Conservation (phyloP, 2,113 vertebrate species). For the Cygnus buccinator region DNA sequence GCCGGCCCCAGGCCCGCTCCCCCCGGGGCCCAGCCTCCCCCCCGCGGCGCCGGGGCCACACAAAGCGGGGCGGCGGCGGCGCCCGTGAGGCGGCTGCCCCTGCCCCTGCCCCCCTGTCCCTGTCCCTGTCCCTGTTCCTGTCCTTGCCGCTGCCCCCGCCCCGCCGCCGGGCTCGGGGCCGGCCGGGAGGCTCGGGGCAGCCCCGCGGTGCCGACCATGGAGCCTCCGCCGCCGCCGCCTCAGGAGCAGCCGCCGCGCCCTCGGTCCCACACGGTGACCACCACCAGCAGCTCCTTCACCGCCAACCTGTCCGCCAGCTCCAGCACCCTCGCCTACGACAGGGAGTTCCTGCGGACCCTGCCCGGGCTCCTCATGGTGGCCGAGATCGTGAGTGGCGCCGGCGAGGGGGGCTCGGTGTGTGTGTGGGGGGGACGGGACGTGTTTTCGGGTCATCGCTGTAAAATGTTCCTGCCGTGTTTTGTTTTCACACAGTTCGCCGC, state of each 20-base stretch:
- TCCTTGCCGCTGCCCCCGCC: neutral
- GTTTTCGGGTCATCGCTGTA: neutral
- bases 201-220: constrained; percentile 48
- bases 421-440: neutral
- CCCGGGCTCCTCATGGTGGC: constrained; percentile 81
- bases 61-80: neutral
- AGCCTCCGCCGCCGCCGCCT: neutral
- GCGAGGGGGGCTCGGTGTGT: neutral
- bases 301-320: constrained; percentile 75
- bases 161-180: neutral
- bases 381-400: constrained; percentile 79
- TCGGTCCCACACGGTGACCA: constrained; percentile 79
- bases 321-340: constrained; percentile 80
- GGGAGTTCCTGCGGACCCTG: constrained; percentile 77
- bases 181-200: neutral
- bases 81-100: neutral
- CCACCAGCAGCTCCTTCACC: constrained; percentile 80
- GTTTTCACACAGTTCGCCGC: neutral
- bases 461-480: neutral
- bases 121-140: no score
- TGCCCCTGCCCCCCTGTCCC: no score
- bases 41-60: neutral
- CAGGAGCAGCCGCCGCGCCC: constrained; percentile 72
- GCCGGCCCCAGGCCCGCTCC: neutral
- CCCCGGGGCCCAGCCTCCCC: neutral